Conservation (phyloP, 2,797 vertebrate species). For the Zonotrichia albicollis region DNA sequence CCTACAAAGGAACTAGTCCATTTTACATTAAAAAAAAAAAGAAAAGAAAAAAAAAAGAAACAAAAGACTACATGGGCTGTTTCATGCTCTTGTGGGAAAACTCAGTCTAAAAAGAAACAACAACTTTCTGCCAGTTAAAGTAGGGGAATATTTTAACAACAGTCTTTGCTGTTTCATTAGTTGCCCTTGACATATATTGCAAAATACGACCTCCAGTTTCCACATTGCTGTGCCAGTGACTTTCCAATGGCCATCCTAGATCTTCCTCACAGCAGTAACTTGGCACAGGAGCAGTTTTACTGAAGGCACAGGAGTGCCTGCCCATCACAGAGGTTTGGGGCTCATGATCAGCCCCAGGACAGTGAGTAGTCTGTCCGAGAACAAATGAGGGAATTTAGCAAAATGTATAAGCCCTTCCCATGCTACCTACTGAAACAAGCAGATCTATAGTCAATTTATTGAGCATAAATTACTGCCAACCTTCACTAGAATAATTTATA, state of each 20-base stretch:
- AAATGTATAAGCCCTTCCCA: slow-evolving; percentile 56
- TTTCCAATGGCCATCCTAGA: neutral
- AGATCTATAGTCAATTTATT: slow-evolving; percentile 79
- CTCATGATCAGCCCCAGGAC: neutral
- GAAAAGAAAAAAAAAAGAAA: neutral
- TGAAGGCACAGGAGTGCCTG: neutral
- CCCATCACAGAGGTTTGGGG: neutral
- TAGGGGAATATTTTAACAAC: neutral
- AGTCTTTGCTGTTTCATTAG: neutral
- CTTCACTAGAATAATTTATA: slow-evolving; percentile 81
- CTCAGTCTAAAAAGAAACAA: neutral
- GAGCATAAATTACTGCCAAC: slow-evolving; percentile 82
- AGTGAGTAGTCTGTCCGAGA: neutral
- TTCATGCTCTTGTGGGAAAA: neutral
- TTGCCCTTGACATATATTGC: neutral
- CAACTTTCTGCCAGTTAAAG: neutral
- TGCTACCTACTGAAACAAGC: slow-evolving; percentile 64
- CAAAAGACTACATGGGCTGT: neutral
- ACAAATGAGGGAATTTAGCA: slow-evolving; percentile 63
- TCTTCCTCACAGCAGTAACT: neutral
- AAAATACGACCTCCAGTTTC: neutral
- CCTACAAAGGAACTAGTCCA: neutral
- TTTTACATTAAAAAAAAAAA: neutral
- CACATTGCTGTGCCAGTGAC: neutral
- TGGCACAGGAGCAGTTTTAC: neutral